Base-by-base conservation (phyloP, 2,797 vertebrate genomes). In the Erethizon dorsatum region DNA sequence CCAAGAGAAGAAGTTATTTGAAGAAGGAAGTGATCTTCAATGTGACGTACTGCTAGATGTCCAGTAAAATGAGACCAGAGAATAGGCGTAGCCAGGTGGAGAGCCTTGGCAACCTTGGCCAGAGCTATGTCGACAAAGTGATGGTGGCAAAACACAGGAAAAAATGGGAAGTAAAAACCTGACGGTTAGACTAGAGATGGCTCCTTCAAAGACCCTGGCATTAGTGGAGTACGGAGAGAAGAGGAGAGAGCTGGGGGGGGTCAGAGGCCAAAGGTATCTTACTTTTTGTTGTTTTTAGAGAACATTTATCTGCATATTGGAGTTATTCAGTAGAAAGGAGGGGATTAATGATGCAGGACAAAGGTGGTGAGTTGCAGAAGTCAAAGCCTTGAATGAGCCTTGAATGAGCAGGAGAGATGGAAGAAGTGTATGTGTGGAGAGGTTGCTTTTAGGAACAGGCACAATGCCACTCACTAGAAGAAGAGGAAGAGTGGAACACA, bases 401-500 rank as follows among this genome's bases (percentile, higher is more conserved):
- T 15, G 26, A 4, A 3, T 20, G 14, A 14, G 54, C n/a, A 83
- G 54, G 8, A 84, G 57, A 26, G 37, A 54, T 26, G 20, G 65
- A 26, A 9, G n/a, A 50, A 2, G 22, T 5, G 7, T 7, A 2
- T 6, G 1, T 13, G 54, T 13, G 47, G 26, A 41, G 13, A 69
- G 11, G 4, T 5, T 45, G n/a, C 52, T 71, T 59, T 65, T 31
- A 1, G 15, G 14, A 80, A 47, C 8, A n/a, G 67, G 57, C 2
- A 6, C 0, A 1, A 7, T 6, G 41, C 50, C 69, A 12, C 8
- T 45, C 37, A 6, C n/a, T 37, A 1, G 12, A n/a, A 57, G 5
- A 80, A 22, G 6, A 63, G 13, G 11, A 26, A 61, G 10, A 9
- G 59, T 6, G 8, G 17, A 0, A 17, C 0, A 0, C 2, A 10